phyloP scores from a whole-genome alignment of 2,888 invertebrate species.

The Chloroclysta siterata region DNA sequence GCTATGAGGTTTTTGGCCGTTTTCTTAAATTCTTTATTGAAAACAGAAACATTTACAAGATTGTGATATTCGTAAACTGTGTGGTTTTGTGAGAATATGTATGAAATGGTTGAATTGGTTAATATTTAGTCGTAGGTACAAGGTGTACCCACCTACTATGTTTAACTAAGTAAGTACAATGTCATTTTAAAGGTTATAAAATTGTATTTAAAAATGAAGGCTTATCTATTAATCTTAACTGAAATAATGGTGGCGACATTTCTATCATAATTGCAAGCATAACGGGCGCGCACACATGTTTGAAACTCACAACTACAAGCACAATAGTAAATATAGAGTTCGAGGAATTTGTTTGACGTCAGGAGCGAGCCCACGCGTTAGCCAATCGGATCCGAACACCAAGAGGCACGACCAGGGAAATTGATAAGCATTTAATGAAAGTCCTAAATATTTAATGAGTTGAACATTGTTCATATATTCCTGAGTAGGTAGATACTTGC shows the following conservation, averaged over 20 bases:
- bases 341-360: slow-evolving; percentile 80
- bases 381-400: slow-evolving; percentile 81
- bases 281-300: slow-evolving; percentile 30
- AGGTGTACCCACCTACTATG: no score
- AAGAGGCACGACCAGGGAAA: slow-evolving; percentile 86
- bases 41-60: background rate
- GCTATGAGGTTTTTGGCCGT: slow-evolving; percentile 29
- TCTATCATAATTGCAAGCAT: slow-evolving; percentile 26
- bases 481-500: background rate
- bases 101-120: no score
- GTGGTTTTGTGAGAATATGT: no score
- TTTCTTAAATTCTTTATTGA: background rate
- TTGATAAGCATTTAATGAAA: slow-evolving; percentile 39
- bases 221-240: background rate
- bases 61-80: no score
- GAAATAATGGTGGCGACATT: slow-evolving; percentile 14
- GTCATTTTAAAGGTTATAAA: background rate
- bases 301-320: slow-evolving; percentile 49
- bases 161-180: no score
- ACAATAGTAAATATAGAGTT: slow-evolving; percentile 72
- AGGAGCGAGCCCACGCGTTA: slow-evolving; percentile 81
- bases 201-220: background rate
- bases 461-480: background rate
- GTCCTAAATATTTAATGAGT: background rate
- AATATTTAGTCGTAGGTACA: no score